These are phyloP conservation scores for Peromyscus eremicus DNA, from an alignment of 2,797 vertebrate species.

Conservation along the genomic window DNA sequence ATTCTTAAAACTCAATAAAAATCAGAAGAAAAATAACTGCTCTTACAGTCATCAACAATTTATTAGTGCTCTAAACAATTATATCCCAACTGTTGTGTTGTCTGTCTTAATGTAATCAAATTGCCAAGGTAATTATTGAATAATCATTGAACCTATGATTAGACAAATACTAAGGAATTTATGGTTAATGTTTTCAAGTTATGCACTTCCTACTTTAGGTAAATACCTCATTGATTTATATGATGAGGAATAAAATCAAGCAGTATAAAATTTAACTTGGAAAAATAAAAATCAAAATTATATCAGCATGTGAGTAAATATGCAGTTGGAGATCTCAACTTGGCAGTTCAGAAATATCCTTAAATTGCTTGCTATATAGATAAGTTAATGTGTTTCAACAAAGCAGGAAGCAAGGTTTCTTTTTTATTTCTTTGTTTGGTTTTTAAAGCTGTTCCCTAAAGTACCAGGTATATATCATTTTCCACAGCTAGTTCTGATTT, in stretches of 20 bases:
- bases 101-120: not conserved
- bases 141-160: not conserved
- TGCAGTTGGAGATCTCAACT: slow-evolving; percentile 78
- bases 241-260: slow-evolving; percentile 5
- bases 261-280: not conserved
- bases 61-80: not conserved
- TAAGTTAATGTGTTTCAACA: slow-evolving; percentile 79
- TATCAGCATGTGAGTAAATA: slow-evolving; percentile 77
- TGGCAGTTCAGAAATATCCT: slow-evolving; percentile 75
- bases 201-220: not conserved
- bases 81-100: not conserved
- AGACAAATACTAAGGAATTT: not conserved
- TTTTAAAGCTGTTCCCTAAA: slow-evolving; percentile 38
- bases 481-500: slow-evolving; percentile 79
- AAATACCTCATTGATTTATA: slow-evolving; percentile 34
- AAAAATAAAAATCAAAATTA: slow-evolving; percentile 76
- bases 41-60: not conserved
- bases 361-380: slow-evolving; percentile 66
- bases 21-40: not conserved
- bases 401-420: slow-evolving; percentile 68
- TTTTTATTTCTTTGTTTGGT: not conserved
- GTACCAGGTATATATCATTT: slow-evolving; percentile 69
- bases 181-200: not conserved
- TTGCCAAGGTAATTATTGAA: slow-evolving; percentile 9
- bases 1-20: not conserved